Percentiles rank a stretch among this genome's conserved stretches.
Conservation (phyloP, 2,888 invertebrate species). For the Dexiosoma caninum region DNA sequence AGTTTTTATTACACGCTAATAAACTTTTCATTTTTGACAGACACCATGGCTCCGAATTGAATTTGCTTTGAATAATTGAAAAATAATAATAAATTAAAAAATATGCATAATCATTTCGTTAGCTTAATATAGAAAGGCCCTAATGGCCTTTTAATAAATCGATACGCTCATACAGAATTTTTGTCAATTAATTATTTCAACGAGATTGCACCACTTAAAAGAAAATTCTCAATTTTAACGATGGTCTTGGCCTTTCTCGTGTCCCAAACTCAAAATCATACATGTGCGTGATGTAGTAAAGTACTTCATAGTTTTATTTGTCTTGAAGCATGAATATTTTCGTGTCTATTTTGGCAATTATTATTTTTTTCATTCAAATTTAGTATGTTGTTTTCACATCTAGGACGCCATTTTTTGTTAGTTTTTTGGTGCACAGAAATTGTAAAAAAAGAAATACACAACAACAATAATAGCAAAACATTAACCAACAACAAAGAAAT, state of each 20-base stretch:
- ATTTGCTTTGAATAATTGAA: too few relatives aligned
- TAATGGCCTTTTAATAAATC: too few relatives aligned
- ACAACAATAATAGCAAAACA: slow-evolving; percentile 28
- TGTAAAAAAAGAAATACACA: not conserved
- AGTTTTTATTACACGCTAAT: slow-evolving; percentile 26
- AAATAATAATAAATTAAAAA: too few relatives aligned
- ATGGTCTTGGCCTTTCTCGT: too few relatives aligned
- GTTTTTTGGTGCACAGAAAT: slow-evolving; percentile 15
- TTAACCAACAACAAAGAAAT: slow-evolving; percentile 32
- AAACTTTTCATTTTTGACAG: slow-evolving; percentile 3
- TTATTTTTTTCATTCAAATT: slow-evolving; percentile 48
- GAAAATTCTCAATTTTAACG: too few relatives aligned
- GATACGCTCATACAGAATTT: too few relatives aligned
- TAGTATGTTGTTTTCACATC: slow-evolving; percentile 11
- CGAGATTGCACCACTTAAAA: too few relatives aligned
- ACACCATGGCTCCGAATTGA: not conserved
- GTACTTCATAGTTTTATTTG: not conserved
- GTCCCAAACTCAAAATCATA: too few relatives aligned
- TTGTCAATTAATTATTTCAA: too few relatives aligned
- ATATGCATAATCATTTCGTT: too few relatives aligned
- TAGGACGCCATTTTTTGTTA: slow-evolving; percentile 55
- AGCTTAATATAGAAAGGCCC: too few relatives aligned
- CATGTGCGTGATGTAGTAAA: too few relatives aligned
- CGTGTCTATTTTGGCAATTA: slow-evolving; percentile 19
- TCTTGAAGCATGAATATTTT: not conserved